Evolutionary conservation across 2,113 vertebrate genomes (phyloP).

Genomic region (Pituophis catenifer): DNA sequence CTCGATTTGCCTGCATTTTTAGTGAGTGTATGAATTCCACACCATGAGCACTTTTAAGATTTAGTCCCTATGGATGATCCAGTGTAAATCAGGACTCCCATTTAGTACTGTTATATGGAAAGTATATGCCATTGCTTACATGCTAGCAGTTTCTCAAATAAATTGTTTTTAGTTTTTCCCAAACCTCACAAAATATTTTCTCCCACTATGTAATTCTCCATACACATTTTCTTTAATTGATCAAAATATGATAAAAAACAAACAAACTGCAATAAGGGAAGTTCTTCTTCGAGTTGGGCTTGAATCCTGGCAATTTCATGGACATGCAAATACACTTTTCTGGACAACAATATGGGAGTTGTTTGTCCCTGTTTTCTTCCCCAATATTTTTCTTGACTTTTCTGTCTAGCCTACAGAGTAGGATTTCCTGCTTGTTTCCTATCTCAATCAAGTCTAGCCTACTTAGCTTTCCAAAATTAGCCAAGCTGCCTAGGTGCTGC

Average conservation of each 20-base stretch:
- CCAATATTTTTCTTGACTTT: background rate
- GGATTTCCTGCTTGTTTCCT: background rate
- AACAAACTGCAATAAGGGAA: background rate
- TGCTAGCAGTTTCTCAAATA: background rate
- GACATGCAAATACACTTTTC: background rate
- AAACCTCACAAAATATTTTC: background rate
- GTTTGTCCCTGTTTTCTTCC: background rate
- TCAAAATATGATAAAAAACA: background rate
- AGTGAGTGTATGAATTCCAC: background rate
- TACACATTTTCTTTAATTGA: background rate
- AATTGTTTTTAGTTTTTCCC: background rate
- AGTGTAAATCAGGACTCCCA: background rate
- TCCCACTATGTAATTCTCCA: background rate
- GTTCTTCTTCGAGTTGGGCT: background rate
- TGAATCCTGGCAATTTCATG: background rate
- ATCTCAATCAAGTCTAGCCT: background rate
- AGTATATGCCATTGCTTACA: background rate
- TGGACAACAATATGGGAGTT: background rate
- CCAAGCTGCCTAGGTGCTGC: background rate
- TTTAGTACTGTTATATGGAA: background rate
- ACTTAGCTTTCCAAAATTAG: background rate
- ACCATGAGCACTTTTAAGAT: background rate
- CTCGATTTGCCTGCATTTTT: background rate
- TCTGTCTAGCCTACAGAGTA: background rate
- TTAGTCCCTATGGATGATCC: background rate